Evolutionary conservation across 2,113 vertebrate species (phyloP).

Genomic region (Plecotus auritus): DNA sequence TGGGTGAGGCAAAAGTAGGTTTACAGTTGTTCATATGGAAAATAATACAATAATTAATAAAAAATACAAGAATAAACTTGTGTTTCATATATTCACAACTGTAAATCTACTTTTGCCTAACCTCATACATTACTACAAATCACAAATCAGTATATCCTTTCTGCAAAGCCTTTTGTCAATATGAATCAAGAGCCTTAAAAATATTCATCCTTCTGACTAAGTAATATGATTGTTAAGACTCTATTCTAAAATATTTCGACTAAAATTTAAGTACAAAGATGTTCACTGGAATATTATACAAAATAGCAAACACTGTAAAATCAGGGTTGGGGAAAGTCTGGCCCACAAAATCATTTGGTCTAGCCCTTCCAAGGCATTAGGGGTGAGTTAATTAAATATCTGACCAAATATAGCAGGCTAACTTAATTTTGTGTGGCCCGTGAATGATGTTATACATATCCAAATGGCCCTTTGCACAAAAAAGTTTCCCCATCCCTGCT

Average conservation of each 20-base stretch:
- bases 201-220: not conserved
- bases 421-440: too few relatives aligned
- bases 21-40: not conserved
- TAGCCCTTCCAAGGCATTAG: too few relatives aligned
- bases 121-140: not conserved
- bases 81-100: not conserved
- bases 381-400: too few relatives aligned
- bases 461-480: too few relatives aligned
- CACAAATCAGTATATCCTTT: not conserved
- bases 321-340: too few relatives aligned
- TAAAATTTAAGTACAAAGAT: not conserved
- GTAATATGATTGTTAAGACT: not conserved
- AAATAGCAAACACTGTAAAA: not conserved
- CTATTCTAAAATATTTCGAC: not conserved
- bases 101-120: not conserved
- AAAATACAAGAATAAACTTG: not conserved
- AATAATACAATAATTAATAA: not conserved
- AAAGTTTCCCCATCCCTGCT: too few relatives aligned
- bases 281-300: not conserved
- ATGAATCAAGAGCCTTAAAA: constrained; percentile 12
- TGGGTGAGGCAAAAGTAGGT: not conserved
- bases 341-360: too few relatives aligned
- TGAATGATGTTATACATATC: too few relatives aligned
- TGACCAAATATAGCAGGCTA: too few relatives aligned
- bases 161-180: not conserved